Evolutionary conservation across 2,113 vertebrate species (phyloP).

Genomic region (Corapipo altera): DNA sequence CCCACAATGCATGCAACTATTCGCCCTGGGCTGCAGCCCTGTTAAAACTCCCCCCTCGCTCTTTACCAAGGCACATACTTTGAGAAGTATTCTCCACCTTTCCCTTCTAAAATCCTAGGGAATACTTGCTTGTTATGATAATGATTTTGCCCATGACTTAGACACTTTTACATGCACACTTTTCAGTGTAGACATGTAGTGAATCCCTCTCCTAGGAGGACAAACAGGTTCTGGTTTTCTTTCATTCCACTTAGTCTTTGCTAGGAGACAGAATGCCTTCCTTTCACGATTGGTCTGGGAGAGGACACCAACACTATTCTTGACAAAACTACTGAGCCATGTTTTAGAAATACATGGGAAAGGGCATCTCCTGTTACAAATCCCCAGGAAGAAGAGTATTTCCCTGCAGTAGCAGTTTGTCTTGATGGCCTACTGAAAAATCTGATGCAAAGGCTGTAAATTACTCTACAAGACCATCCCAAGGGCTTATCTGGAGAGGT

Average conservation of each 20-base stretch:
- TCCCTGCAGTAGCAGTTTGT: neutral
- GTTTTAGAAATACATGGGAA: neutral
- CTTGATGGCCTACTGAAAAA: neutral
- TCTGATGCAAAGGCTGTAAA: neutral
- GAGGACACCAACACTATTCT: neutral
- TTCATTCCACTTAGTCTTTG: neutral
- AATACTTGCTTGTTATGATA: neutral
- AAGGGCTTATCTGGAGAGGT: neutral
- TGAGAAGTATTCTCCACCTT: neutral
- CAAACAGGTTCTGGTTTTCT: neutral
- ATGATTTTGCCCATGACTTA: neutral
- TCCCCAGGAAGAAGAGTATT: neutral
- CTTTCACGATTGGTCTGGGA: accelerated
- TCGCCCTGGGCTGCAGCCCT: neutral
- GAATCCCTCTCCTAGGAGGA: neutral
- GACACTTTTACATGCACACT: too few species aligned
- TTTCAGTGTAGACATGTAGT: accelerated
- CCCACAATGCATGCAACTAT: neutral
- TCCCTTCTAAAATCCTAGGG: neutral
- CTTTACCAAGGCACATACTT: accelerated
- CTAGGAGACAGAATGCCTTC: neutral
- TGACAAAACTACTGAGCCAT: neutral
- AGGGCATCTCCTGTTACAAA: neutral
- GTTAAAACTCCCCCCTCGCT: neutral
- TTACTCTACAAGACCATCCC: neutral